Base-by-base conservation (phyloP, 2,797 vertebrate species). In the Synaphobranchus kaupii region DNA sequence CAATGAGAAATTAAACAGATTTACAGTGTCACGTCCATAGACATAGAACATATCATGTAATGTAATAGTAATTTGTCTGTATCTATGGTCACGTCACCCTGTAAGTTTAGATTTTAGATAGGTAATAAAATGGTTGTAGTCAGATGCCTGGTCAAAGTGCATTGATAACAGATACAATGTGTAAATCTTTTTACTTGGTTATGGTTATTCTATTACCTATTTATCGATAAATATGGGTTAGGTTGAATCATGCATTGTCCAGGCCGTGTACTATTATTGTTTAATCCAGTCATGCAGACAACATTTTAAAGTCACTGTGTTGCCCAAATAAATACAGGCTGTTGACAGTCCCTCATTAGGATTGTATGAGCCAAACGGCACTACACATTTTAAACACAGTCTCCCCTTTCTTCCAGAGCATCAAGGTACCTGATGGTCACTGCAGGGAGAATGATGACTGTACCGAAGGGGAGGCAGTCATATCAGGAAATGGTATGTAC, bases 401-500 rank as follows among this genome's bases (percentile, higher is more conserved):
- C 17, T 68, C 63, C n/a, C 68, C 9, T 81, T 86, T 50, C 2
- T 89, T 88, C 84, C 93, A 99, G 98, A 98, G 94, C 88, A 87
- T 78, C 78, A 96, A 90, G 84, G 96, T 99, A 85, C 96, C 94
- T 0, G 91, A 97, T 0, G 98, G 97, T 28, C 54, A 20, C 63
- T 99, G 98, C 90, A 58, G 58, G 0, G 86, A 89, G 28, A 94
- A 99, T n/a, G 83, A 83, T 0, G 97, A 99, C 92, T 99, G 98
- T 83, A 84, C 84, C 0, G 91, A 94, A 0, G 98, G 97, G 13
- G 92, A 96, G 86, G 54, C 95, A 0, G 97, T 99, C 31, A 91
- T 91, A 83, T 95, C 98, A 1, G 98, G 98, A 76, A 95, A 99
- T 20, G 98, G 98, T 99, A 94, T 96, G 95, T 31, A 90, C 54